Evolutionary conservation across 2,113 vertebrate genomes (phyloP).

Genomic region (Cranoglanis bouderius): DNA sequence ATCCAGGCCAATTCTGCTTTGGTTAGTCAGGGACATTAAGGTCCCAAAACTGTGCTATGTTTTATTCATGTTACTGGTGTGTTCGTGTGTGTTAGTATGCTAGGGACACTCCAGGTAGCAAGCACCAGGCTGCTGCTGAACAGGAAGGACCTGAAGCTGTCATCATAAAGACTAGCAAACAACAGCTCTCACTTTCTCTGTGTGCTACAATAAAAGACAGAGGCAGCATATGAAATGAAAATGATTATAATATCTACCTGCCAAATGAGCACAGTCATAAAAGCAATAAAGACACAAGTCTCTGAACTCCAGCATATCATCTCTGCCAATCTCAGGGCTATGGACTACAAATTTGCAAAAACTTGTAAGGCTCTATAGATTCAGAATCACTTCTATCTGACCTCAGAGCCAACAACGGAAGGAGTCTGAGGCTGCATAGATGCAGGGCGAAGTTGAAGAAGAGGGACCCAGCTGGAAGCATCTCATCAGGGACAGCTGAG

Average conservation of each 20-base stretch:
- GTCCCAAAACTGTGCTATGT: conserved; percentile 29
- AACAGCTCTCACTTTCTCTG: not conserved
- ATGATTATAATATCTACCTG: not conserved
- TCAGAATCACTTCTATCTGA: not conserved
- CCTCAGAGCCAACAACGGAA: not conserved
- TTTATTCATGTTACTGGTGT: conserved; percentile 42
- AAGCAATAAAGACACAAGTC: not conserved
- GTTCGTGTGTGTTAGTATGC: conserved; percentile 26
- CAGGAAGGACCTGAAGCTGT: conserved; percentile 13
- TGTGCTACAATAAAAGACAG: not conserved
- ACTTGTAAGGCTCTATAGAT: not conserved
- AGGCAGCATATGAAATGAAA: not conserved
- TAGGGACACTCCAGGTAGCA: conserved; percentile 19
- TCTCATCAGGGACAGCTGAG: conserved; percentile 20
- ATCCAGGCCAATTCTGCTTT: not conserved
- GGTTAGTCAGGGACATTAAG: conserved; percentile 21
- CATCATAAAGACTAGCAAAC: conserved; percentile 14
- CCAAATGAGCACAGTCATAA: not conserved
- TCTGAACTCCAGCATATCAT: not conserved
- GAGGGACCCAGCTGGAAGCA: not conserved
- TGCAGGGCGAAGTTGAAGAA: not conserved
- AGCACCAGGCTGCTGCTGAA: conserved; percentile 6
- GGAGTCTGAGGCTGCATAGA: not conserved
- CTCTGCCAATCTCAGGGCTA: not conserved
- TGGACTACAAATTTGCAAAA: not conserved